A percentile compares a stretch with the other conserved stretches of the same genome.
phyloP scores from a whole-genome alignment of 2,797 vertebrate species.

The Lithobates pipiens region DNA sequence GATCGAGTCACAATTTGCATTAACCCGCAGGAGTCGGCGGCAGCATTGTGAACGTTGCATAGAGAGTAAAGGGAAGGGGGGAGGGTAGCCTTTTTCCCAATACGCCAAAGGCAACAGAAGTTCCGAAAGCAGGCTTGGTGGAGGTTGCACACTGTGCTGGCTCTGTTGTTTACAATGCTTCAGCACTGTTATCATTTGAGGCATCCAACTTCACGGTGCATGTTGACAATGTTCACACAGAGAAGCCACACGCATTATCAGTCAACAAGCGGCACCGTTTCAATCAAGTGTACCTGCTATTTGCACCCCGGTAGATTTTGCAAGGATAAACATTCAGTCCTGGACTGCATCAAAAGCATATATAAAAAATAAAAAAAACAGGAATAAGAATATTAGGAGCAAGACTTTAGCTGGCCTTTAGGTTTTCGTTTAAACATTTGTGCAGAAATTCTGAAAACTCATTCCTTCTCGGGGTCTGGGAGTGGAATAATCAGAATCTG shows the following conservation, averaged over 20 bases:
- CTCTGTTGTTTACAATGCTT: background rate
- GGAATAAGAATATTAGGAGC: background rate
- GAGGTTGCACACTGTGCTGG: background rate
- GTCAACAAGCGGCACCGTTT: background rate
- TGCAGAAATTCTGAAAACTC: no score
- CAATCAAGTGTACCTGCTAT: background rate
- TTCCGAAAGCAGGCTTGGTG: conserved; percentile 6
- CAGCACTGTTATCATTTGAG: background rate
- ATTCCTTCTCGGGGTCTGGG: no score
- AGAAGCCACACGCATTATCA: background rate
- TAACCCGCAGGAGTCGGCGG: conserved; percentile 27
- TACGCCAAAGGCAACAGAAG: conserved; percentile 19
- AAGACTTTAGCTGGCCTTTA: no score
- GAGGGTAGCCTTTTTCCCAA: background rate
- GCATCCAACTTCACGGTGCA: background rate
- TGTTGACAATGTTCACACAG: conserved; percentile 15
- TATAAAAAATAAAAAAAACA: background rate
- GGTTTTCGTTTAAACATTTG: no score
- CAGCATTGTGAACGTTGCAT: background rate
- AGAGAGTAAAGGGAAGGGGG: background rate
- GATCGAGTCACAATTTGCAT: conserved; percentile 43
- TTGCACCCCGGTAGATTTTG: background rate
- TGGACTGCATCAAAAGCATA: background rate
- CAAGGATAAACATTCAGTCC: background rate
- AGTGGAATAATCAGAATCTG: no score